Conservation (phyloP, 2,797 vertebrate genomes). For the Tenualosa thibaudeaui region DNA sequence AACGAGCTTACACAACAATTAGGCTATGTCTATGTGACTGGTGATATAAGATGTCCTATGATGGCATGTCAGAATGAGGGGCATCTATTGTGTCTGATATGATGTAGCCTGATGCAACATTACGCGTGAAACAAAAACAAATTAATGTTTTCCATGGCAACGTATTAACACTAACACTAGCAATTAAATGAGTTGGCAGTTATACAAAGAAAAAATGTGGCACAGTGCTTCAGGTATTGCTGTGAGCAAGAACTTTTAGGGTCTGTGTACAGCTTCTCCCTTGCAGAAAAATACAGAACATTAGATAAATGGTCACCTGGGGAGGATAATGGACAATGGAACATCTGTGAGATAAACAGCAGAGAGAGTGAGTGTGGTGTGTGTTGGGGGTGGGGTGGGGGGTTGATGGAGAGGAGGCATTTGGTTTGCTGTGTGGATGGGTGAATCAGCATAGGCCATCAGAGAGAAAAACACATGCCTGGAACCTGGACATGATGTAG, state of each 20-base stretch:
- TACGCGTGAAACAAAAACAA: neutral
- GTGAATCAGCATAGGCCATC: neutral
- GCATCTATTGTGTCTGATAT: neutral
- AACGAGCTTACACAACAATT: neutral
- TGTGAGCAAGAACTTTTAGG: too few relatives aligned
- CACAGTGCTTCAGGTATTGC: neutral
- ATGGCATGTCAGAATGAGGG: neutral
- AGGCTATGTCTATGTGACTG: neutral
- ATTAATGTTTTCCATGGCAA: neutral
- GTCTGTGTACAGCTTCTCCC: neutral
- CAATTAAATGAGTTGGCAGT: neutral
- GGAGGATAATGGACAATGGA: neutral
- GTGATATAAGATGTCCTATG: neutral
- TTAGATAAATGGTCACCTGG: neutral
- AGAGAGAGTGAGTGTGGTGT: neutral
- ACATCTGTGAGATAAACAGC: neutral
- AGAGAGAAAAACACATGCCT: neutral
- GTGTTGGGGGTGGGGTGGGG: neutral
- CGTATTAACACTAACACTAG: neutral
- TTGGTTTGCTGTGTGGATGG: neutral
- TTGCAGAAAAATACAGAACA: neutral
- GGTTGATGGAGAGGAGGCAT: neutral
- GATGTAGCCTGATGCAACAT: neutral
- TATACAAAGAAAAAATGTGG: too few relatives aligned
- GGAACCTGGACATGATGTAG: neutral